These are phyloP conservation scores for Drosophila atroscutellata DNA, from an alignment of 2,888 invertebrate genomes.

Conservation along the genomic window DNA sequence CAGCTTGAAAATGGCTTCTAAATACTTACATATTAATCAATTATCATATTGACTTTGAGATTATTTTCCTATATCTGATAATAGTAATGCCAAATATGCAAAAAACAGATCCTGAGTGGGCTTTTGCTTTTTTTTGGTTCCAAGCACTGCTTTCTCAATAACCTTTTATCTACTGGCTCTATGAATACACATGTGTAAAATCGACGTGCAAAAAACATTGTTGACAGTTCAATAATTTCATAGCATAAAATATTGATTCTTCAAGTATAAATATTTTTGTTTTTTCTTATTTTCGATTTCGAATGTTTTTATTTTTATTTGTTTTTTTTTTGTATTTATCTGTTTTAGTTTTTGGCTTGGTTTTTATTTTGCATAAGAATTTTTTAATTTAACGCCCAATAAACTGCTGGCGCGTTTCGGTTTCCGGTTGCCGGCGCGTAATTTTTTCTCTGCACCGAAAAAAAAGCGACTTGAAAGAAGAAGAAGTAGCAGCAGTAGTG, in stretches of 20 bases:
- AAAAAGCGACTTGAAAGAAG: constrained; percentile 14
- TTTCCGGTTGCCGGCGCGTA: constrained; percentile 52
- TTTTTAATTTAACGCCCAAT: constrained; percentile 82
- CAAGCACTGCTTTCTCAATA: not conserved
- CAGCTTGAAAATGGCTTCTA: not conserved
- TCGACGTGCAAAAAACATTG: not conserved
- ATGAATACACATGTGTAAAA: not conserved
- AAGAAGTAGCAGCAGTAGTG: constrained; percentile 11
- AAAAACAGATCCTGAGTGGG: no score
- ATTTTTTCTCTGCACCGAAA: constrained; percentile 21
- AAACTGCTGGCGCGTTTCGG: constrained; percentile 70
- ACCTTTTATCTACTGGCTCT: not conserved
- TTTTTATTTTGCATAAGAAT: constrained; percentile 62
- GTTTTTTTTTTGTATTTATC: constrained; percentile 11
- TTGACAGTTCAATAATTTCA: not conserved
- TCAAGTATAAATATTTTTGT: not conserved
- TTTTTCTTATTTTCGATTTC: not conserved
- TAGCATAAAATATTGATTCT: not conserved
- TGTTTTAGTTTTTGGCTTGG: constrained; percentile 29
- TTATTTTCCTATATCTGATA: not conserved
- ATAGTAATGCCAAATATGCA: not conserved
- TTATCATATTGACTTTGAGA: not conserved
- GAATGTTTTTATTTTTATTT: not conserved
- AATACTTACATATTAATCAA: not conserved
- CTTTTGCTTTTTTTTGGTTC: no score